Evolutionary conservation across 2,113 vertebrate genomes (phyloP).

Genomic region (Entomyzon cyanotis): DNA sequence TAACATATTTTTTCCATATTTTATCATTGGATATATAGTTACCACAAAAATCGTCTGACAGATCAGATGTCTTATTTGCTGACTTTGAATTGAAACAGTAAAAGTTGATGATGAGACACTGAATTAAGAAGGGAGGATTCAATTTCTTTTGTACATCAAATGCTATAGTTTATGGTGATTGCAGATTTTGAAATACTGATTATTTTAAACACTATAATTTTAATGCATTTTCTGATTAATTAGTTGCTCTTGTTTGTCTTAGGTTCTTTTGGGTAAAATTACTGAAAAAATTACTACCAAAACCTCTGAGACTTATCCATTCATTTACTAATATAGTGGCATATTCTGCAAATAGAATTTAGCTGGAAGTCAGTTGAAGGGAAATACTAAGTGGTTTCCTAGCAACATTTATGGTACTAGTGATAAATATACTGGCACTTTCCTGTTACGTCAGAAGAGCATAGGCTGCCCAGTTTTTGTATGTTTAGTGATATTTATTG

Average conservation of each 20-base stretch:
- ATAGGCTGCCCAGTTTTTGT: neutral
- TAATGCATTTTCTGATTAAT: neutral
- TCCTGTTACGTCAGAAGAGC: neutral
- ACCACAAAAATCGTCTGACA: neutral
- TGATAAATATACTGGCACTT: slow-evolving; percentile 29
- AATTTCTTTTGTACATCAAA: neutral
- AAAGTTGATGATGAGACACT: neutral
- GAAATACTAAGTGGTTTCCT: slow-evolving; percentile 9
- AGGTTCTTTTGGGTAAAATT: neutral
- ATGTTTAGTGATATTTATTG: neutral
- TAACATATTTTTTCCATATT: slow-evolving; percentile 70
- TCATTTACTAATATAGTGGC: neutral
- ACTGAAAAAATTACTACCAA: neutral
- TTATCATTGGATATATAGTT: slow-evolving; percentile 52
- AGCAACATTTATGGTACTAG: neutral
- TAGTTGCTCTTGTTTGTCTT: neutral
- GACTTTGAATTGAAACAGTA: neutral
- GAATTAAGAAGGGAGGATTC: neutral
- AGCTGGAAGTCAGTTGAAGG: neutral
- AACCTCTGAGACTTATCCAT: neutral
- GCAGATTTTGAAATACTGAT: neutral
- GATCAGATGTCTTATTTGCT: neutral
- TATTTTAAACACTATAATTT: neutral
- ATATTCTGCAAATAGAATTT: slow-evolving; percentile 30
- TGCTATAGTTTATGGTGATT: neutral